Percentiles rank a stretch among this genome's conserved stretches.
These are phyloP conservation scores for Lamellibrachia columna DNA, from an alignment of 2,888 invertebrate species.

Conservation along the genomic window DNA sequence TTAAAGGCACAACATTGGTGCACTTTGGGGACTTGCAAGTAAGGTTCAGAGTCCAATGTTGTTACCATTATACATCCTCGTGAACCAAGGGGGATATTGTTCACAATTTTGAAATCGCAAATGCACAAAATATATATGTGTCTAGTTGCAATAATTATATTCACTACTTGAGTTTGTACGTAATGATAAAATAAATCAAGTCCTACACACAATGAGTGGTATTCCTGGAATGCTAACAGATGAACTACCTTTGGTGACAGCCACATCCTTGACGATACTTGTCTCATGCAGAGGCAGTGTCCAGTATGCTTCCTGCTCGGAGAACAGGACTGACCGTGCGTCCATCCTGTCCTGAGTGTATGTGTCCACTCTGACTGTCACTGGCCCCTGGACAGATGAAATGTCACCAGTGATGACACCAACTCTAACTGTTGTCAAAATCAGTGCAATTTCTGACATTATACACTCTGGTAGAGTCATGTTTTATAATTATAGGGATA, in stretches of 20 bases:
- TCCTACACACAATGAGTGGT: too few species aligned
- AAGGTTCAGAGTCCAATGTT: not conserved
- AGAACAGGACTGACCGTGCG: conserved; percentile 69
- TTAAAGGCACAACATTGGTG: not conserved
- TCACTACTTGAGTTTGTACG: too few species aligned
- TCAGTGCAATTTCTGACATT: too few species aligned
- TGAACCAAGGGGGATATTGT: too few species aligned
- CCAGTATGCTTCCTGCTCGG: conserved; percentile 71
- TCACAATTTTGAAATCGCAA: too few species aligned
- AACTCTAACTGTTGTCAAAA: not conserved
- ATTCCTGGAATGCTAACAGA: too few species aligned
- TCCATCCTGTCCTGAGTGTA: conserved; percentile 67
- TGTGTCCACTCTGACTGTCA: conserved; percentile 49
- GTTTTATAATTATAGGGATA: not conserved
- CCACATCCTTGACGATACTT: conserved; percentile 68
- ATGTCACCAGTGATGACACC: not conserved
- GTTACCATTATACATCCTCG: not conserved
- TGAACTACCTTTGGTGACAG: conserved; percentile 64
- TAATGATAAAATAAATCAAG: too few species aligned
- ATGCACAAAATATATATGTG: too few species aligned
- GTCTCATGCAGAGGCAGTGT: conserved; percentile 69
- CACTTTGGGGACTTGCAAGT: not conserved
- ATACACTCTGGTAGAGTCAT: too few species aligned
- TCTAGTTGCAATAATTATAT: too few species aligned
- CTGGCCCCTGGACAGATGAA: conserved; percentile 52